Evolutionary conservation across 1,140 invertebrate species (phyloP), one percentile per base, ranked within the genome.

Genomic region (Drosophila prosaltans): DNA sequence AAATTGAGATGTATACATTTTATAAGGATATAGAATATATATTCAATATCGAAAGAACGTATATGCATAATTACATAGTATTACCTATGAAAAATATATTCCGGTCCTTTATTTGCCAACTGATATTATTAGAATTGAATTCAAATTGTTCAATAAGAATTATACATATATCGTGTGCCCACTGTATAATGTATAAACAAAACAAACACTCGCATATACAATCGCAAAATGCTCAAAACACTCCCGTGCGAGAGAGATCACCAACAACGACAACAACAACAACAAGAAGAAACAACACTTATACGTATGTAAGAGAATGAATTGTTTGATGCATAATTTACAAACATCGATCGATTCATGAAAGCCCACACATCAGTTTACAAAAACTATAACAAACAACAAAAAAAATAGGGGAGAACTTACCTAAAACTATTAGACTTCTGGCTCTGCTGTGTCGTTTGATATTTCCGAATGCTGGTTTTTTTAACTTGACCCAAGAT

Each of bases 401-500:
- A 60, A 66, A 55, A 64, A 45, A 24, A 63, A 75, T 75, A 63
- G 75, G 69, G 68, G 69, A 59, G 39, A 51, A 76, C 74, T 76
- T 60, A 76, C 74, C 66, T 26, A 77, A 10, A 72, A 68, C 36
- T 43, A n/a, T 16, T 1, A 32, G 6, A 36, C 6, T 30, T 58
- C 30, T 36, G 66, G 41, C 60, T 70, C 32, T 69, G 74, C 45
- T 24, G 61, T 61, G 66, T 30, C 61, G 67, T 45, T 67, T 62
- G n/a, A 36, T 60, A 57, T 61, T 21, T 69, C 40, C 36, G 11
- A 24, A 43, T 2, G 2, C 24, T 8, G 63, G 48, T 48, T 32
- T 58, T 63, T 57, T 71, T 39, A 16, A 28, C 55, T 48, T 32
- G 9, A 21, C 64, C 24, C 21, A 16, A 21, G 45, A 48, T 48